These are phyloP conservation scores for Mythimna loreyi DNA, from an alignment of 2,888 invertebrate genomes.

Conservation along the genomic window DNA sequence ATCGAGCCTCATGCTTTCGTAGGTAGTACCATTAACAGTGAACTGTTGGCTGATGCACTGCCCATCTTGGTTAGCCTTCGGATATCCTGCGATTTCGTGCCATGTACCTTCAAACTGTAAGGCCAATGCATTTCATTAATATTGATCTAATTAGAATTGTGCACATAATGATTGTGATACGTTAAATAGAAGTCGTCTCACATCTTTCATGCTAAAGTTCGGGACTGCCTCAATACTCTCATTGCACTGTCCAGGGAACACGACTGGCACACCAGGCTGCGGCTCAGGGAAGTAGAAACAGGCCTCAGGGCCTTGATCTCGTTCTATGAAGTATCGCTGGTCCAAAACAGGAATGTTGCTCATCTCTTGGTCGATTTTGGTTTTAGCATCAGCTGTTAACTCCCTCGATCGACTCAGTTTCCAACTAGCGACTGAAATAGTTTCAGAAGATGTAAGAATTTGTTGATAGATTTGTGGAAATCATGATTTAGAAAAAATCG, in stretches of 20 bases:
- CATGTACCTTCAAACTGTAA: slow-evolving; percentile 76
- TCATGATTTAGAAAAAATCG: background rate
- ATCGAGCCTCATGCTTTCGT: slow-evolving; percentile 64
- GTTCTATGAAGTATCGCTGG: slow-evolving; percentile 70
- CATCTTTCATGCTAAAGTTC: slow-evolving; percentile 71
- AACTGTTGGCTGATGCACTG: slow-evolving; percentile 78
- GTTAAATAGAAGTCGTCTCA: slow-evolving; percentile 51
- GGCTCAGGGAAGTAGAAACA: slow-evolving; percentile 82
- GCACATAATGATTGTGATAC: background rate
- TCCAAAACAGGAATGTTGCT: slow-evolving; percentile 71
- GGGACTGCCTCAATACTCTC: slow-evolving; percentile 69
- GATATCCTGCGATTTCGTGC: slow-evolving; percentile 78
- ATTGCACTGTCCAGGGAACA: slow-evolving; percentile 81
- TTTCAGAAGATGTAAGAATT: no score
- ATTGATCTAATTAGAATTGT: background rate
- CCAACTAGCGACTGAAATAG: slow-evolving; percentile 76
- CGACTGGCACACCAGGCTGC: slow-evolving; percentile 71
- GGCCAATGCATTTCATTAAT: background rate
- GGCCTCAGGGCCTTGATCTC: slow-evolving; percentile 72
- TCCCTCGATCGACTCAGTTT: slow-evolving; percentile 77
- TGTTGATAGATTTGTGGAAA: background rate
- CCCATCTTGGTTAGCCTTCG: slow-evolving; percentile 73
- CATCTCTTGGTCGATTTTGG: slow-evolving; percentile 67
- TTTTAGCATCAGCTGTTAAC: slow-evolving; percentile 56
- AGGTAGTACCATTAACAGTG: slow-evolving; percentile 46